These are phyloP conservation scores for Cryptus viduatorius DNA, from an alignment of 2,888 invertebrate genomes.

Conservation along the genomic window DNA sequence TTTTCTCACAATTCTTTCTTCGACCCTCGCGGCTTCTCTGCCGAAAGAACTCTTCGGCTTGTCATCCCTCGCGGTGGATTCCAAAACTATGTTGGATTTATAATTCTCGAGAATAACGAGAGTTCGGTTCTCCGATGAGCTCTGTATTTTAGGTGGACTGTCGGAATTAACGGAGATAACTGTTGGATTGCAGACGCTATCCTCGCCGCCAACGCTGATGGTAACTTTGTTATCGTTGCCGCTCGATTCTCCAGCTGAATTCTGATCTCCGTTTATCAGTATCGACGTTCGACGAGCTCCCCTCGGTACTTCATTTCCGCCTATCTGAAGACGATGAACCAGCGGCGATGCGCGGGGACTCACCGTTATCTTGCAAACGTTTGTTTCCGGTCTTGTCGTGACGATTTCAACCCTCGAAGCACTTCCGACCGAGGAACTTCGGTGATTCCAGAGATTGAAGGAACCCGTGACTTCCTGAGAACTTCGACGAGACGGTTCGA, in stretches of 20 bases:
- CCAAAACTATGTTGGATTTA: constrained; percentile 82
- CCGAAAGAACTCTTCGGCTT: constrained; percentile 19
- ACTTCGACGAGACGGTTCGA: background rate
- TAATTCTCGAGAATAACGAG: constrained; percentile 84
- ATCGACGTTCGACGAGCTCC: constrained; percentile 90
- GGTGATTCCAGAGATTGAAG: constrained; percentile 34
- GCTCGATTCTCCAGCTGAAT: constrained; percentile 62
- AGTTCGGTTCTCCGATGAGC: constrained; percentile 79
- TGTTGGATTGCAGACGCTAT: constrained; percentile 81
- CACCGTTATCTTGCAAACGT: constrained; percentile 83
- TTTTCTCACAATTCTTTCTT: constrained; percentile 13
- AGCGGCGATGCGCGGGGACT: constrained; percentile 79
- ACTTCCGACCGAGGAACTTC: constrained; percentile 46
- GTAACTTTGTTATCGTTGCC: constrained; percentile 84
- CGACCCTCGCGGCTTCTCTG: background rate
- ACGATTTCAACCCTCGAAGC: constrained; percentile 77
- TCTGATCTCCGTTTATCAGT: constrained; percentile 79
- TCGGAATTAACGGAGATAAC: constrained; percentile 82
- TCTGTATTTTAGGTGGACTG: constrained; percentile 75
- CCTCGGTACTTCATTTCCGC: constrained; percentile 81
- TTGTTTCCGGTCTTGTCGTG: constrained; percentile 71
- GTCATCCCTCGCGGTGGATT: constrained; percentile 67
- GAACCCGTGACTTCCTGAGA: constrained; percentile 44
- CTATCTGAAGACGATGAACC: constrained; percentile 82
- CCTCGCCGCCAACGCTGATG: constrained; percentile 85